A percentile compares a stretch with the other conserved stretches of the same genome.
Evolutionary conservation across 1,140 invertebrate species (phyloP).

Genomic region (Manduca sexta): DNA sequence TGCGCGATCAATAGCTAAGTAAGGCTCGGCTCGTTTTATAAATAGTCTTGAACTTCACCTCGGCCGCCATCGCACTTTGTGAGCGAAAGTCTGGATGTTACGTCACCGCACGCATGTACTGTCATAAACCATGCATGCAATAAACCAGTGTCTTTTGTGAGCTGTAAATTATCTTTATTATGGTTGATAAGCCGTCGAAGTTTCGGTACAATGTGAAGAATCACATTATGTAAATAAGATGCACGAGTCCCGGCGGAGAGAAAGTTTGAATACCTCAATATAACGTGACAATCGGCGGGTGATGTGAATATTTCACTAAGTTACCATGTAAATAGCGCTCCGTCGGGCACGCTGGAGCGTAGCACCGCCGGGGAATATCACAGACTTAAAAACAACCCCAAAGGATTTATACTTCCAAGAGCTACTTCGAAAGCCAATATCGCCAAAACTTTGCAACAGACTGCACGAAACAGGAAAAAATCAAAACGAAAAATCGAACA

Average conservation of each 20-base stretch:
- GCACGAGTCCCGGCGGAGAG: conserved; percentile 43
- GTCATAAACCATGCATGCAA: background rate
- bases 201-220: conserved; percentile 28
- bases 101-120: conserved; percentile 15
- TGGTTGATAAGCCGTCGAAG: conserved; percentile 33
- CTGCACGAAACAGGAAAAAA: conserved; percentile 2
- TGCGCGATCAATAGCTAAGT: conserved; percentile 65
- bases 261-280: conserved; percentile 62
- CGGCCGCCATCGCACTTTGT: conserved; percentile 36
- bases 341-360: conserved; percentile 28
- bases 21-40: conserved; percentile 62
- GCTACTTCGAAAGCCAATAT: conserved; percentile 45
- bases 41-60: conserved; percentile 72
- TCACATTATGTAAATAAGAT: conserved; percentile 59
- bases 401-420: conserved; percentile 41
- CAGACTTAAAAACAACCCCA: conserved; percentile 46
- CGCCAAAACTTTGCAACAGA: conserved; percentile 26
- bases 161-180: conserved; percentile 31
- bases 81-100: conserved; percentile 45
- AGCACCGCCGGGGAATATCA: conserved; percentile 38
- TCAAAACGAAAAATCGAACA: conserved; percentile 13
- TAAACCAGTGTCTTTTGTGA: conserved; percentile 15
- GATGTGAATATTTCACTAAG: conserved; percentile 63
- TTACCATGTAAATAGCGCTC: conserved; percentile 58
- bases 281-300: conserved; percentile 58